A percentile compares a stretch with the other conserved stretches of the same genome.
Evolutionary conservation across 2,888 invertebrate species (phyloP).

Genomic region (Taenaris catops): DNA sequence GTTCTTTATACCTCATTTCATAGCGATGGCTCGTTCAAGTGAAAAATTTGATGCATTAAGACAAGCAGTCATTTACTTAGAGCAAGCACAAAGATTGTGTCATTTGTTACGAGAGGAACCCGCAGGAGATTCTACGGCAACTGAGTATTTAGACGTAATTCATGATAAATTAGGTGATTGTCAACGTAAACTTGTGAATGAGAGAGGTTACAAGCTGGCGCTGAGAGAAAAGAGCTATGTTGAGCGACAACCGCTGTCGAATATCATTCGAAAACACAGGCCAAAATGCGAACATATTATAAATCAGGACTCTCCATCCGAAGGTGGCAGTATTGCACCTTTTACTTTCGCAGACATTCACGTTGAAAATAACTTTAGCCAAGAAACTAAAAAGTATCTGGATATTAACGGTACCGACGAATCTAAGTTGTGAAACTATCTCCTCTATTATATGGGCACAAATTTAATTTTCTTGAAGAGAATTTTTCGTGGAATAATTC

Average conservation of each 20-base stretch:
- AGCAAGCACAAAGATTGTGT: slow-evolving; percentile 84
- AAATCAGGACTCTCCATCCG: slow-evolving; percentile 53
- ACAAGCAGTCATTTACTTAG: slow-evolving; percentile 83
- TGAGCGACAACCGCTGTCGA: slow-evolving; percentile 35
- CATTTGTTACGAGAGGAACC: slow-evolving; percentile 80
- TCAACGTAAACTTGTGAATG: slow-evolving; percentile 58
- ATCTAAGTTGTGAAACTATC: slow-evolving; percentile 61
- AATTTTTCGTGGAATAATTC: no score
- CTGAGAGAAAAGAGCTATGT: slow-evolving; percentile 47
- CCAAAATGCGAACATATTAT: slow-evolving; percentile 51
- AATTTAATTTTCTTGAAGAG: no score
- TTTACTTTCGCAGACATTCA: slow-evolving; percentile 66
- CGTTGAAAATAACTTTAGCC: slow-evolving; percentile 34
- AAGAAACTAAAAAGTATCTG: slow-evolving; percentile 19
- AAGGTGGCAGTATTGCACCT: slow-evolving; percentile 38
- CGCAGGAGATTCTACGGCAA: slow-evolving; percentile 73
- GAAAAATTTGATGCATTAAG: slow-evolving; percentile 80
- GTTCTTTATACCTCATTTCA: slow-evolving; percentile 86
- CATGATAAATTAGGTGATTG: slow-evolving; percentile 69
- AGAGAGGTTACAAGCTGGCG: slow-evolving; percentile 59
- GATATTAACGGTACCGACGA: slow-evolving; percentile 46
- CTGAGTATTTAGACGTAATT: slow-evolving; percentile 76
- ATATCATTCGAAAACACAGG: slow-evolving; percentile 41
- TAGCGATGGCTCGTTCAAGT: slow-evolving; percentile 84
- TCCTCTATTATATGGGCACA: no score